phyloP scores from a whole-genome alignment of 2,888 invertebrate species.

The Seira musarum region DNA sequence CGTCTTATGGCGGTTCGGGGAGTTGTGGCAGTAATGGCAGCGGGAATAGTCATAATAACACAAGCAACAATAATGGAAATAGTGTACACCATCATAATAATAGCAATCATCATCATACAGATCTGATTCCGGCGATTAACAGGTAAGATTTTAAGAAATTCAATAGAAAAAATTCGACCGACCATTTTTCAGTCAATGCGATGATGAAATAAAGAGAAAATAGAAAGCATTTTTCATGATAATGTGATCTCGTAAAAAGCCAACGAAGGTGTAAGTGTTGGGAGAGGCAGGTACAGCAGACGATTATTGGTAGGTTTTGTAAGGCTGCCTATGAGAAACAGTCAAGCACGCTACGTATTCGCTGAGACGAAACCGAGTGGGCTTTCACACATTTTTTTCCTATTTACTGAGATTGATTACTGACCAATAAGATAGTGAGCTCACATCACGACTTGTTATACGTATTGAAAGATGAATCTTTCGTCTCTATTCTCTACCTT shows the following conservation, averaged over 20 bases:
- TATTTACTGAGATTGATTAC: constrained; percentile 42
- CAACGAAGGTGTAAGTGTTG: constrained; percentile 2
- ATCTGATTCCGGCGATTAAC: constrained; percentile 44
- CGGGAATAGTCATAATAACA: constrained; percentile 21
- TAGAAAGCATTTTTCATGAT: background rate
- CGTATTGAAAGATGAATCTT: background rate
- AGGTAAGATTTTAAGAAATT: constrained; percentile 40
- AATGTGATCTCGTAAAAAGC: background rate
- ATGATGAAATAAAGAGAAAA: background rate
- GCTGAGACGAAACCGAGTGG: constrained; percentile 24
- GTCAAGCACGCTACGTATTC: constrained; percentile 42
- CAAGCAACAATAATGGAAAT: constrained; percentile 25
- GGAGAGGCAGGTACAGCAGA: constrained; percentile 1
- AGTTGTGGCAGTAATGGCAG: constrained; percentile 50
- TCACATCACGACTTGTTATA: constrained; percentile 22
- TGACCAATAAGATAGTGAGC: constrained; percentile 49
- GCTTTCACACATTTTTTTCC: constrained; percentile 31
- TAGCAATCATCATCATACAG: constrained; percentile 54
- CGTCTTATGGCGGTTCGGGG: constrained; percentile 37
- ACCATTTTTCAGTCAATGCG: too few species aligned
- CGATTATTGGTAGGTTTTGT: constrained; percentile 30
- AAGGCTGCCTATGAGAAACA: background rate
- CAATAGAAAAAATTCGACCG: too few species aligned
- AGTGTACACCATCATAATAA: constrained; percentile 30
- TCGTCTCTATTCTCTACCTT: too few species aligned